Evolutionary conservation across 1,140 invertebrate species (phyloP).

Genomic region (Acyrthosiphon pisum): DNA sequence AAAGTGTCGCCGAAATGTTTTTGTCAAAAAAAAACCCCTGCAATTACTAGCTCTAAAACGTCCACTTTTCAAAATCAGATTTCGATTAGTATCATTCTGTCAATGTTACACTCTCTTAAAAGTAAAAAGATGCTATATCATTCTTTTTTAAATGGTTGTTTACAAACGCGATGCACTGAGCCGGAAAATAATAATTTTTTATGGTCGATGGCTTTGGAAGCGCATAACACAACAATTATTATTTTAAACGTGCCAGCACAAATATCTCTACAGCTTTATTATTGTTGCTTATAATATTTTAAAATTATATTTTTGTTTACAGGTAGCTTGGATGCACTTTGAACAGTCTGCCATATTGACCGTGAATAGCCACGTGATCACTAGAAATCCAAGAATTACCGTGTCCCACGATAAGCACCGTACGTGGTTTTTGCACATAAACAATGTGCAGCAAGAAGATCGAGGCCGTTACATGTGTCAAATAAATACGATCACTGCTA

Average conservation of each 20-base stretch:
- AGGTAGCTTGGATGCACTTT: slow-evolving; percentile 95
- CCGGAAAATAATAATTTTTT: background rate
- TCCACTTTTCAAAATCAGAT: background rate
- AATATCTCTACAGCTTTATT: background rate
- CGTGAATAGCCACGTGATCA: slow-evolving; percentile 91
- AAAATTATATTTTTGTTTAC: slow-evolving; percentile 62
- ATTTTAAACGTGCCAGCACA: background rate
- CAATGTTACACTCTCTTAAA: background rate
- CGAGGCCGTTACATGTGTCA: slow-evolving; percentile 94
- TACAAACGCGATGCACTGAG: background rate
- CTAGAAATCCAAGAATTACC: slow-evolving; percentile 87
- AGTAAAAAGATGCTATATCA: slow-evolving; percentile 16
- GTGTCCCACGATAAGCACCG: slow-evolving; percentile 86
- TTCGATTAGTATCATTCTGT: slow-evolving; percentile 10
- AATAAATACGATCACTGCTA: slow-evolving; percentile 91
- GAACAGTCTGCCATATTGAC: slow-evolving; percentile 92
- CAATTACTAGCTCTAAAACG: slow-evolving; percentile 8
- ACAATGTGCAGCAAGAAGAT: slow-evolving; percentile 88
- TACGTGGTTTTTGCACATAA: slow-evolving; percentile 91
- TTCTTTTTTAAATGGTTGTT: background rate
- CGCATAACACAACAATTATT: background rate
- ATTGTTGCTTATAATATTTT: background rate
- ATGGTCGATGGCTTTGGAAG: background rate
- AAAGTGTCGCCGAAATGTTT: background rate
- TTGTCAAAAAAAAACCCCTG: background rate